Conservation (phyloP, 2,113 vertebrate species). For the Alosa alosa region DNA sequence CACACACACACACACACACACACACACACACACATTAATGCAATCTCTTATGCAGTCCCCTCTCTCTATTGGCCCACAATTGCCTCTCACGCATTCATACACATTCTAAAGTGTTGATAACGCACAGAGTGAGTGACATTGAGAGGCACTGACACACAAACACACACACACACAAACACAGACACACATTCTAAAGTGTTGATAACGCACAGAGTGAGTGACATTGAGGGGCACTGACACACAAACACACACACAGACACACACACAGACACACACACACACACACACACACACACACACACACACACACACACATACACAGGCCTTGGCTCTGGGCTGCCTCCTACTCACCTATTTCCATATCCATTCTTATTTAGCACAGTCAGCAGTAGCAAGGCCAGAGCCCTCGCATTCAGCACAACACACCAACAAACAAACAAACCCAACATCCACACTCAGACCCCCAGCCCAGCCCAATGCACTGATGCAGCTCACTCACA, state of each 20-base stretch:
- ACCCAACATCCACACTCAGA: constrained; percentile 16
- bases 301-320: constrained; percentile 10
- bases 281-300: constrained; percentile 15
- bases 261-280: constrained; percentile 22
- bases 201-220: neutral
- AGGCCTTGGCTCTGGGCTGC: neutral
- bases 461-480: neutral
- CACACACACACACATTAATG: too few relatives aligned
- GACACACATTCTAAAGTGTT: constrained; percentile 24
- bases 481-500: neutral
- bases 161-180: neutral
- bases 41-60: neutral
- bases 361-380: constrained; percentile 14
- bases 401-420: neutral
- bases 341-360: neutral
- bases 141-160: neutral
- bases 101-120: neutral
- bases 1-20: too few relatives aligned
- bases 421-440: constrained; percentile 11
- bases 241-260: too few relatives aligned
- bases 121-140: neutral
- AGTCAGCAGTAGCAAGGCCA: neutral
- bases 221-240: neutral
- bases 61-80: neutral
- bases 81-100: neutral